Evolutionary conservation across 2,797 vertebrate species (phyloP).

Genomic region (Smutsia temminckii): DNA sequence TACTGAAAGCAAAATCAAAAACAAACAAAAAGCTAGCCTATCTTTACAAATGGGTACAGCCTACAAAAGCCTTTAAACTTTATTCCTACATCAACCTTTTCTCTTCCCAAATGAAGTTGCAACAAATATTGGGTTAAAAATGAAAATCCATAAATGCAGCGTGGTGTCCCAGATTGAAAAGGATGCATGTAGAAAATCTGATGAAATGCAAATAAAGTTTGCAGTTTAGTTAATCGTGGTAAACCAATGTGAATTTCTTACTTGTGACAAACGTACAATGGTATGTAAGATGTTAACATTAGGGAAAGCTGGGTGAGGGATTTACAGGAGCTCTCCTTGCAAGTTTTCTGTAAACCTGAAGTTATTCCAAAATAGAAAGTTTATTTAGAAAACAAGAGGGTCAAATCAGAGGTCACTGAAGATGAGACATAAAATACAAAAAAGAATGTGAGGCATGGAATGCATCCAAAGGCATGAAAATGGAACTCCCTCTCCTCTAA

Average conservation of each 20-base stretch:
- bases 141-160: background rate
- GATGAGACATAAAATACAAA: background rate
- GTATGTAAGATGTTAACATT: background rate
- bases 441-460: background rate
- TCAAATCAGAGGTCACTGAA: background rate
- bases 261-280: background rate
- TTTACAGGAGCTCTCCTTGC: background rate
- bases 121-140: constrained; percentile 14
- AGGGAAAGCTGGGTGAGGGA: background rate
- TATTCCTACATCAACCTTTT: background rate
- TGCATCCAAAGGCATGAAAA: background rate
- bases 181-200: background rate
- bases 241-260: background rate
- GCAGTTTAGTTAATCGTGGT: background rate
- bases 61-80: background rate
- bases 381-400: background rate
- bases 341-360: background rate
- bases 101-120: background rate
- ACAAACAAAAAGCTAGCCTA: background rate
- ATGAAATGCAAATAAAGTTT: background rate
- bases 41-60: background rate
- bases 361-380: background rate
- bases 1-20: background rate
- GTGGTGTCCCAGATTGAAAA: background rate
- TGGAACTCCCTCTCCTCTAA: background rate